Evolutionary conservation across 2,113 vertebrate species (phyloP).

Genomic region (Crypturellus undulatus): DNA sequence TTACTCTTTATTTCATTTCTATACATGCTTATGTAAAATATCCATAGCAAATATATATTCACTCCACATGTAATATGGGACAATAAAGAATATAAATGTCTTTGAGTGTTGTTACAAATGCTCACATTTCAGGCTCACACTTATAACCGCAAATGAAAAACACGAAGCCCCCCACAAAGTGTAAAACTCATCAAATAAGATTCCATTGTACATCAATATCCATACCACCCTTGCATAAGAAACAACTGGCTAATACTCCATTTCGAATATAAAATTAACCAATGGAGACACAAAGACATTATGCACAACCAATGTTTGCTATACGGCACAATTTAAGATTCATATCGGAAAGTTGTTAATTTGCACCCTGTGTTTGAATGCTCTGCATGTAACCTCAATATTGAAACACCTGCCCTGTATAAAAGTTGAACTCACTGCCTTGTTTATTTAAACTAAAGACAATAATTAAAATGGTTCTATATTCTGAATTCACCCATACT

Average conservation of each 20-base stretch:
- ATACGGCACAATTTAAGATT: conserved; percentile 10
- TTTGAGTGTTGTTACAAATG: conserved; percentile 40
- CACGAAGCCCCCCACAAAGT: conserved; percentile 52
- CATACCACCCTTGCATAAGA: not conserved
- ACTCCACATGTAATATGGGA: not conserved
- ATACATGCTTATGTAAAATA: not conserved
- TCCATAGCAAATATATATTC: not conserved
- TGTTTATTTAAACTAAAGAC: not conserved
- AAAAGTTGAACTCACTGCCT: not conserved
- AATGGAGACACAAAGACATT: conserved; percentile 30
- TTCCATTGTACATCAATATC: not conserved
- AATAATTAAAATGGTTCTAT: not conserved
- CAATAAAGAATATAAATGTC: not conserved
- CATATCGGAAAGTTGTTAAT: not conserved
- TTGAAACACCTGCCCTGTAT: not conserved
- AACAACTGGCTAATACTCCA: not conserved
- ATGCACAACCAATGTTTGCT: conserved; percentile 28
- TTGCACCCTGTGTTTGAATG: not conserved
- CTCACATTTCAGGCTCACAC: conserved; percentile 7
- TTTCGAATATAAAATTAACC: conserved; percentile 44
- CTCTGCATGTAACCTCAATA: not conserved
- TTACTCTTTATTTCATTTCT: conserved; percentile 5
- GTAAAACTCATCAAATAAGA: conserved; percentile 46
- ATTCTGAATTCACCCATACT: not conserved
- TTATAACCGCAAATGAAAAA: conserved; percentile 59